Conservation (phyloP, 2,797 vertebrate genomes). For the Chaetodon trifasciatus region DNA sequence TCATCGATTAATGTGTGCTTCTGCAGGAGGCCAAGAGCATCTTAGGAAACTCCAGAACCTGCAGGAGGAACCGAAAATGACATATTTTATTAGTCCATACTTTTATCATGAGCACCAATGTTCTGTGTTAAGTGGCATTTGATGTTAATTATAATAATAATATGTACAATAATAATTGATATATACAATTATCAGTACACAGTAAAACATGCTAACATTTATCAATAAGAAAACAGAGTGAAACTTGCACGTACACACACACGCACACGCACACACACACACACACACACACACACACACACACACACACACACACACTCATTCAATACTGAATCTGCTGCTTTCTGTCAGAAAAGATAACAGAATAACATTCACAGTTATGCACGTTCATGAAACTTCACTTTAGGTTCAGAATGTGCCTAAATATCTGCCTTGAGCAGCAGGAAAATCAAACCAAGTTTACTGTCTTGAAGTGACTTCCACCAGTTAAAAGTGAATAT, state of each 20-base stretch:
- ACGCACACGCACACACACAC: too few species aligned
- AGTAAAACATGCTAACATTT: not conserved
- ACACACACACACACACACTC: too few species aligned
- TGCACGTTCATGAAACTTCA: not conserved
- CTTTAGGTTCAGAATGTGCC: not conserved
- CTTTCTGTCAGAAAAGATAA: too few species aligned
- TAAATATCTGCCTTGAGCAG: not conserved
- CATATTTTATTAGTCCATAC: too few species aligned
- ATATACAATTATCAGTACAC: not conserved
- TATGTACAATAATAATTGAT: not conserved
- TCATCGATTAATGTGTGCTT: not conserved
- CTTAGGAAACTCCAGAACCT: not conserved
- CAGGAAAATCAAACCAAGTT: not conserved
- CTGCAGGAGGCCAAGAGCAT: not conserved
- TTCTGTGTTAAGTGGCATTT: too few species aligned
- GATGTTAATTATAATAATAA: not conserved
- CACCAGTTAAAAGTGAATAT: not conserved
- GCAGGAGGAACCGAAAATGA: not conserved
- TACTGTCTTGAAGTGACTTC: not conserved
- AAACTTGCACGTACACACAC: not conserved
- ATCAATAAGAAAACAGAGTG: not conserved
- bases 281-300: too few species aligned
- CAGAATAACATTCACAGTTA: not conserved
- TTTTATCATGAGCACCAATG: not conserved
- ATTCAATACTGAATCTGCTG: too few species aligned